Base-by-base conservation (phyloP, 2,888 invertebrate species). In the Ellobium chinense region DNA sequence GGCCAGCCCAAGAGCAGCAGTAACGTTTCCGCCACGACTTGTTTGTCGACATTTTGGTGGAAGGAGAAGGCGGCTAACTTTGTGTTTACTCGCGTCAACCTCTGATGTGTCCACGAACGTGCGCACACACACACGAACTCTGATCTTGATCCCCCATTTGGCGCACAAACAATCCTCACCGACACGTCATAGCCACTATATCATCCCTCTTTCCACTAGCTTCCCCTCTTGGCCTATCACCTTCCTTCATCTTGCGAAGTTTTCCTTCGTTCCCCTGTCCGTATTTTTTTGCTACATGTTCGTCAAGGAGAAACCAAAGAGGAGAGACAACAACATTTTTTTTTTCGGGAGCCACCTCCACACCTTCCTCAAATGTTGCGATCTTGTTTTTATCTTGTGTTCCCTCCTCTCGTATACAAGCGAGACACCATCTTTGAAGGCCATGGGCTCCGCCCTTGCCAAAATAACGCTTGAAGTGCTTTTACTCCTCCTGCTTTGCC, bases 71-170 rank as follows among this genome's bases (percentile, higher is more conserved):
- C 31, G 29, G 39, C 66, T 27, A 36, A 77, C 27, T 36, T 66
- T 46, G 36, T 68, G 37, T 68, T 60, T 56, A 36, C 60, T 66
- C 29, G 54, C 34, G 58, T 36, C 58, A 66, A 54, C 66, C 65
- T 27, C 31, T 3, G 37, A n/a, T 60, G 24, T 27, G 34, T 58
- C 60, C 72, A 60, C 7, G 27, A 24, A n/a, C 27, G 29, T 60
- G 72, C 34, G 18, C 5, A 27, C 18, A 37, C 24, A 39, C 68
- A 58, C 14, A 60, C 31, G 24, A 60, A 24, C 34, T 34, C 54
- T n/a, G 56, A 46, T 34, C 56, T 34, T 70, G 70, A 70, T 70
- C 56, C 70, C n/a, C 12, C 54, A 56, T 46, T 56, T 70, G 70
- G 56, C 34, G 54, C 31, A 34, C 34, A 18, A 56, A 56, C 29